phyloP scores from a whole-genome alignment of 2,113 vertebrate species.

The Burhinus bistriatus region DNA sequence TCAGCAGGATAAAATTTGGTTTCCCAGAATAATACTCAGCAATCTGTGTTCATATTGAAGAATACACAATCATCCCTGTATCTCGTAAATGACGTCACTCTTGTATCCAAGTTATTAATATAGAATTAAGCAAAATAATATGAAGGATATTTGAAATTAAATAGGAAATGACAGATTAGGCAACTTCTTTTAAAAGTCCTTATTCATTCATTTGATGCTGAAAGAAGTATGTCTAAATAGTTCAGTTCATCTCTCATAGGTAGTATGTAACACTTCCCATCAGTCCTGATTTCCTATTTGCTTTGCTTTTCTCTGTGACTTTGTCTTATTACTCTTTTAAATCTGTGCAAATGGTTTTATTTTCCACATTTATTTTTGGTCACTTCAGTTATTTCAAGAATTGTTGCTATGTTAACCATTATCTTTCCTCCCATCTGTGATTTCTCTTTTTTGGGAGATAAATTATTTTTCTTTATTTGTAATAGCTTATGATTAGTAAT shows the following conservation, averaged over 20 bases:
- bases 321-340: not conserved
- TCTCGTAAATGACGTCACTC: not conserved
- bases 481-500: not conserved
- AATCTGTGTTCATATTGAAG: not conserved
- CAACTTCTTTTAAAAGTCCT: not conserved
- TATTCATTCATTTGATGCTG: not conserved
- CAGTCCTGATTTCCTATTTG: not conserved
- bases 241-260: not conserved
- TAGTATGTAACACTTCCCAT: not conserved
- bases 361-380: not conserved
- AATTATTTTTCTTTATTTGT: not conserved
- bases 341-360: not conserved
- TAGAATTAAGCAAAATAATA: not conserved
- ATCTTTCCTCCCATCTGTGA: not conserved
- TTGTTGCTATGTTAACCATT: not conserved
- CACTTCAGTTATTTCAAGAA: not conserved
- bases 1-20: not conserved
- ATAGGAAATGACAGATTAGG: not conserved
- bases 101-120: not conserved
- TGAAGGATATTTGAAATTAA: not conserved
- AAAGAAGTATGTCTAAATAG: not conserved
- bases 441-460: not conserved
- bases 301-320: not conserved
- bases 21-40: slow-evolving; percentile 8
- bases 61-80: not conserved